Evolutionary conservation across 2,113 vertebrate species (phyloP), one percentile per base, ranked within the genome.

Genomic region (Rhabdornis inornatus): DNA sequence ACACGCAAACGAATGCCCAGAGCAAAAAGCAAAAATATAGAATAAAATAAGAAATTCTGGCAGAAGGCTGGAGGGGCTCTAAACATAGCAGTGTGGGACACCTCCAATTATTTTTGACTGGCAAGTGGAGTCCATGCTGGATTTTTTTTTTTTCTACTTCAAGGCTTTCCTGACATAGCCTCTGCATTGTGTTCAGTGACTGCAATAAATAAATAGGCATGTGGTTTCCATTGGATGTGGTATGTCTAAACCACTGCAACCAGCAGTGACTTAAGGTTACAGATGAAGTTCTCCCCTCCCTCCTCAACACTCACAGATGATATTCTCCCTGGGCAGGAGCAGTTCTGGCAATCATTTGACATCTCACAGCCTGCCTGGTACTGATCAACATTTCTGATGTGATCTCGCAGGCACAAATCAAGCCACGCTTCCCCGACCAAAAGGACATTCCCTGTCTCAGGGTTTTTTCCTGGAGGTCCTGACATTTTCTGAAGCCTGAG

Each of bases 11-110:
- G 90, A 98, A 97, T 60, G 98, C 98, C 98, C 96, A 97, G 98
- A 98, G 98, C 98, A 97, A 98, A 97, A 97, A 97, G 97, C 92
- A 96, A 95, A 96, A 94, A 80, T 81, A 65, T 1, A 66, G 80
- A 98, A 89, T 82, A 88, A 89, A 94, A 95, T 75, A 74, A 95
- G 72, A 96, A 93, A 92, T 64, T 65, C 88, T 84, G 64, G 88
- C 76, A 97, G 97, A 98, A 97, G 97, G 98, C 98, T 98, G 98
- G 97, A 97, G 97, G 98, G 98, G 96, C 92, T 98, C 97, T 98
- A 74, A 98, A 98, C 98, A 97, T 93, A 98, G 98, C 98, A 94
- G 83, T 57, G 72, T 60, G 87, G 95, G 81, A 97, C 93, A 96
- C 76, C 92, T 97, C 96, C 87, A 97, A 96, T 97, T 95, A 93